phyloP scores from a whole-genome alignment of 1,140 invertebrate genomes.

The Drosophila baimaii region DNA sequence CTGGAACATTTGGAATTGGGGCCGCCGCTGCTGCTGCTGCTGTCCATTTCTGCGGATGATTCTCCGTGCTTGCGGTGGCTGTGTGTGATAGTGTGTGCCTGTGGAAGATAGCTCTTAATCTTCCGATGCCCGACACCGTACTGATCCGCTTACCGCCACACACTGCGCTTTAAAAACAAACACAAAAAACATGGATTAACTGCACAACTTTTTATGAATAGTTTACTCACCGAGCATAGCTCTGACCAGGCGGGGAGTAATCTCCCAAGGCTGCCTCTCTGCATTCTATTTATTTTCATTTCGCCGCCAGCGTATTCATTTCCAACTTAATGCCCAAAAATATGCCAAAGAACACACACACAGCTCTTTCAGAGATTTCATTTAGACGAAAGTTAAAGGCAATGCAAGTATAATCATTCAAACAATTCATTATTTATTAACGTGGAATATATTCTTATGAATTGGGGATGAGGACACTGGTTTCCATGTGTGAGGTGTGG shows the following conservation, averaged over 20 bases:
- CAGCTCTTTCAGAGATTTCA: neutral
- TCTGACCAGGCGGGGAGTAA: too few species aligned
- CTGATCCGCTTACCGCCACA: slow-evolving; percentile 29
- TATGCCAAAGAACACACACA: slow-evolving; percentile 5
- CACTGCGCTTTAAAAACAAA: slow-evolving; percentile 14
- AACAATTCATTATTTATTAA: slow-evolving; percentile 53
- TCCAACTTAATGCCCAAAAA: slow-evolving; percentile 6
- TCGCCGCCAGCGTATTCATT: slow-evolving; percentile 1
- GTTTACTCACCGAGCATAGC: slow-evolving; percentile 9
- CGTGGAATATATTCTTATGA: slow-evolving; percentile 27
- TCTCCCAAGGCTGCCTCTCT: slow-evolving; percentile 7
- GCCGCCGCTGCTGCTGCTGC: slow-evolving; percentile 20
- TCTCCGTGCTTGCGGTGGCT: neutral
- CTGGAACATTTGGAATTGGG: slow-evolving; percentile 41
- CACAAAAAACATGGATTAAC: slow-evolving; percentile 28
- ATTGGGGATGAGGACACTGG: slow-evolving; percentile 19
- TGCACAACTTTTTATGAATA: slow-evolving; percentile 16
- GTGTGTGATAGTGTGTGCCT: slow-evolving; percentile 9
- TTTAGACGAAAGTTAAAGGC: neutral
- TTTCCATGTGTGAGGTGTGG: neutral
- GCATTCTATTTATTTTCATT: slow-evolving; percentile 1
- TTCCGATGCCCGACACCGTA: slow-evolving; percentile 10
- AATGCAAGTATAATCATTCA: slow-evolving; percentile 22
- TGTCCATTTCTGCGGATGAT: slow-evolving; percentile 5
- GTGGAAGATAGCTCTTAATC: slow-evolving; percentile 24